Evolutionary conservation across 1,140 invertebrate species (phyloP), one percentile per base, ranked within the genome.

Genomic region (Telenomus remus): DNA sequence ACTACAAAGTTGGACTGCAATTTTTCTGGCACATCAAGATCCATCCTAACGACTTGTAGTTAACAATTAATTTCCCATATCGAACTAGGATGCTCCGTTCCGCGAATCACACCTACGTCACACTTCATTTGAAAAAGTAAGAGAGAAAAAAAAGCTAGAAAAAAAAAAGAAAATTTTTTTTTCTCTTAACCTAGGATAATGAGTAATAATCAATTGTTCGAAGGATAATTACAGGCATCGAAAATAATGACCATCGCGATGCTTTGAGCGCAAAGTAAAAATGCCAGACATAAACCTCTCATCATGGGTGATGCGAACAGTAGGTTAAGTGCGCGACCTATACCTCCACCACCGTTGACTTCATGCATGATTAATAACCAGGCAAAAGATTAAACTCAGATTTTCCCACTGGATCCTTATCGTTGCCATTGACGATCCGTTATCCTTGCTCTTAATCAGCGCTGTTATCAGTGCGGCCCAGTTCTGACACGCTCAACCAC

Each of bases 321-420:
- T 56, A 46, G 68, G 68, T 71, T 72, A 64, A 71, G 57, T 13
- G 51, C 53, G 54, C 48, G 59, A 72, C 60, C 60, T 72, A 59
- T 64, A 59, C 53, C 59, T 63, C 46, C 46, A 53, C 48, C 27
- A 35, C 35, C 3, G 33, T 37, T 48, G 9, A 39, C 9, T 39
- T 27, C 46, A 51, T 50, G 19, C 11, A 39, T 43, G 54, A 59
- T 65, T 60, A 65, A 73, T 55, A 42, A 65, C 43, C 42, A 37
- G 33, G 5, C 16, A 46, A 47, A n/a, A 27, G 48, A 73, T 71
- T 39, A 53, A 44, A 48, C 37, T 46, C 56, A 4, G 33, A 47
- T 43, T 59, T 65, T 64, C 53, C 59, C 68, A 57, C 54, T 35
- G 19, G 16, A 9, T 16, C 19, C 43, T 61, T 55, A 60, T 70